A percentile compares a stretch with the other conserved stretches of the same genome.
phyloP scores from a whole-genome alignment of 2,888 invertebrate species.

The Trachelus tabidus region DNA sequence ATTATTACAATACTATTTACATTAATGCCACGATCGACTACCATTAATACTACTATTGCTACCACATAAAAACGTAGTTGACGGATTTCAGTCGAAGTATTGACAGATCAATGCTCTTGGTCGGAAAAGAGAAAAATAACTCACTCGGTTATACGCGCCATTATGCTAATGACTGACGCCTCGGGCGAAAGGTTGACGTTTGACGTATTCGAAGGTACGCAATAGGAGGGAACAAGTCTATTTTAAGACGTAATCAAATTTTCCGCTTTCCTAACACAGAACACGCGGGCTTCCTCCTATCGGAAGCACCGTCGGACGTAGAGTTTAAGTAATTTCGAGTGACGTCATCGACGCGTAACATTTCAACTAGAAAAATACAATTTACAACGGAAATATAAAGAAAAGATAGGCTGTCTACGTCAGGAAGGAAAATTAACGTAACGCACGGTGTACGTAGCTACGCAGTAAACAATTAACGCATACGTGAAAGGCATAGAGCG shows the following conservation, averaged over 20 bases:
- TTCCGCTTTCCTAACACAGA: not conserved
- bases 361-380: not conserved
- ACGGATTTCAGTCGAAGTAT: not conserved
- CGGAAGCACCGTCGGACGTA: not conserved
- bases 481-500: not conserved
- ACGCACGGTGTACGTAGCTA: not conserved
- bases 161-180: slow-evolving; percentile 3
- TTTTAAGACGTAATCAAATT: not conserved
- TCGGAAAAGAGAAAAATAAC: not conserved
- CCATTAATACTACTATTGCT: not conserved
- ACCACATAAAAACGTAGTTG: not conserved
- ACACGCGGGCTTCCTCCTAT: not conserved
- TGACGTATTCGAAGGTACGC: not conserved
- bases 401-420: not conserved
- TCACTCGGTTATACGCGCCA: not conserved
- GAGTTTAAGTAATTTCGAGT: not conserved
- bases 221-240: not conserved
- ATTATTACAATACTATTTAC: not conserved
- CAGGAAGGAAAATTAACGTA: not conserved
- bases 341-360: not conserved
- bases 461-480: not conserved
- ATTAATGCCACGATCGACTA: not conserved
- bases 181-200: not conserved
- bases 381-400: not conserved
- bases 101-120: not conserved